Percentiles rank a stretch among this genome's conserved stretches.
Conservation (phyloP, 2,888 invertebrate species). For the Lepidonotus clava region DNA sequence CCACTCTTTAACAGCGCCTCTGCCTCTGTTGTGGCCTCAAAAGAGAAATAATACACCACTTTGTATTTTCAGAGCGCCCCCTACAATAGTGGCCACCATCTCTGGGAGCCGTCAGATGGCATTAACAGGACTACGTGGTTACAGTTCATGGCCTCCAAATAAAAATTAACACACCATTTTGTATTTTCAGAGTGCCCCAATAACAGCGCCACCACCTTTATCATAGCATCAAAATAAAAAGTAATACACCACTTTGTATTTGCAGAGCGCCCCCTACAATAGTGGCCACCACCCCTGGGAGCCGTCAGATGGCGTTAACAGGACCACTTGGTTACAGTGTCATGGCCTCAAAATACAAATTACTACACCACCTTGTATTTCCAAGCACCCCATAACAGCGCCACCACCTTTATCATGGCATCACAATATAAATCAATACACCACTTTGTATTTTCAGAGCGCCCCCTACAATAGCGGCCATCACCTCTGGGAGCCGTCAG, state of each 20-base stretch:
- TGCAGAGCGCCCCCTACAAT: background rate
- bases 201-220: too few species aligned
- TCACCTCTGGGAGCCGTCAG: background rate
- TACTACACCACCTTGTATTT: too few species aligned
- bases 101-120: conserved; percentile 2
- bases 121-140: background rate
- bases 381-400: too few species aligned
- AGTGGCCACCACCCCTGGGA: background rate
- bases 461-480: background rate
- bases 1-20: too few species aligned
- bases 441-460: background rate
- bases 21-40: too few species aligned
- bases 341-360: too few species aligned
- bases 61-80: background rate
- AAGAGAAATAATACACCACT: too few species aligned
- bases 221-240: too few species aligned
- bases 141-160: conserved; percentile 30
- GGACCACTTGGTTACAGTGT: background rate
- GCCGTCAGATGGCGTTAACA: background rate
- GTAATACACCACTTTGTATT: background rate
- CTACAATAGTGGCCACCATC: background rate
- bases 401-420: too few species aligned
- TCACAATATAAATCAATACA: too few species aligned
- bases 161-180: too few species aligned
- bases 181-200: too few species aligned